phyloP scores from a whole-genome alignment of 2,113 vertebrate species.

The Spea bombifrons region DNA sequence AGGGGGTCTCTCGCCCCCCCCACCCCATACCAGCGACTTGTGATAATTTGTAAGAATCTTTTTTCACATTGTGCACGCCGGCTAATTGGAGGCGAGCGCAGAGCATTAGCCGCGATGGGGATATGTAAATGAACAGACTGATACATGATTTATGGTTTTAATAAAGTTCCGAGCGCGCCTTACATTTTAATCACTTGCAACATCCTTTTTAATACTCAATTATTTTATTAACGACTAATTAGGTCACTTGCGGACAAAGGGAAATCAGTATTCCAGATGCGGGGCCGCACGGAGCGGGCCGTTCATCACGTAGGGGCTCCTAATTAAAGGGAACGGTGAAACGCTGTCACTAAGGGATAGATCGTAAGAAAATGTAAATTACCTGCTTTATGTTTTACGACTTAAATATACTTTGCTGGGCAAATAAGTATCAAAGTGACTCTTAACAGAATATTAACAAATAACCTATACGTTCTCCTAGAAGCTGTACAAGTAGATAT shows the following conservation, averaged over 20 bases:
- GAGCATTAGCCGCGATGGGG: slow-evolving; percentile 75
- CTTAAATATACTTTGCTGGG: too few relatives aligned
- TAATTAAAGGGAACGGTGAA: slow-evolving; percentile 32
- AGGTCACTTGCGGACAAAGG: slow-evolving; percentile 80
- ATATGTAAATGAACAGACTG: slow-evolving; percentile 84
- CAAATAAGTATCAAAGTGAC: too few relatives aligned
- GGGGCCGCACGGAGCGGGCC: slow-evolving; percentile 67
- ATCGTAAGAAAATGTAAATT: slow-evolving; percentile 3
- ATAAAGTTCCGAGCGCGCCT: slow-evolving; percentile 81
- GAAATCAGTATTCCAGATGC: slow-evolving; percentile 77
- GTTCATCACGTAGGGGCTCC: slow-evolving; percentile 33
- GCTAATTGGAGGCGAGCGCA: slow-evolving; percentile 73
- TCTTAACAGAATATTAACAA: too few relatives aligned
- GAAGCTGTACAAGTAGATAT: too few relatives aligned
- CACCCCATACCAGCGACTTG: neutral
- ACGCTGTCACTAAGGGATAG: neutral
- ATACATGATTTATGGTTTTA: slow-evolving; percentile 85
- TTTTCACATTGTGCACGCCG: slow-evolving; percentile 70
- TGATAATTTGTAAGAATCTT: neutral
- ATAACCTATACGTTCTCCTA: too few relatives aligned
- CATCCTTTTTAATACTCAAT: slow-evolving; percentile 87
- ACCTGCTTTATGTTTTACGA: neutral
- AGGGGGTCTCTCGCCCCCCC: neutral
- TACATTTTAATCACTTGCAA: slow-evolving; percentile 86
- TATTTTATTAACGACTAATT: slow-evolving; percentile 83